phyloP scores from a whole-genome alignment of 2,797 vertebrate species.

The Dallia pectoralis region DNA sequence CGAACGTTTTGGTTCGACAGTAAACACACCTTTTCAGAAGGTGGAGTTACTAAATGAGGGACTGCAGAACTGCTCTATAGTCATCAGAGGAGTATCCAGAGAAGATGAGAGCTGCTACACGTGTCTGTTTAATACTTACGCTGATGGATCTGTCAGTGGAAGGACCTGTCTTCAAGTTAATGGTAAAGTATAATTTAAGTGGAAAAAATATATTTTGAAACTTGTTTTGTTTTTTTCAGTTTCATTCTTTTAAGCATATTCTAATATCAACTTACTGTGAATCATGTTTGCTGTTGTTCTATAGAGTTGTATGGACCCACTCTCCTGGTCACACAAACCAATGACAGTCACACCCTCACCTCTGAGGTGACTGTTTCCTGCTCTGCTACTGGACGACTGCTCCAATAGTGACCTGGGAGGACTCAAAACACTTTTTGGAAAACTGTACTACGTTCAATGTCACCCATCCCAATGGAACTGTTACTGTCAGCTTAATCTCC shows the following conservation, averaged over 20 bases:
- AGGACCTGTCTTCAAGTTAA: conserved; percentile 40
- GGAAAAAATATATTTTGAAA: too few relatives aligned
- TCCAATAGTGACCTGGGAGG: conserved; percentile 9
- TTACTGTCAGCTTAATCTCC: background rate
- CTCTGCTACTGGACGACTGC: conserved; percentile 18
- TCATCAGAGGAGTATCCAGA: conserved; percentile 17
- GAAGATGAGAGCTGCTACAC: conserved; percentile 45
- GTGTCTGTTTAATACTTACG: conserved; percentile 50
- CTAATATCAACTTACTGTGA: too few relatives aligned
- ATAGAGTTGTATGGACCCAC: conserved; percentile 12
- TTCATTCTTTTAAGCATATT: too few relatives aligned
- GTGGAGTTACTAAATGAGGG: conserved; percentile 17
- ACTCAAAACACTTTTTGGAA: background rate
- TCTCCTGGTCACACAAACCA: background rate
- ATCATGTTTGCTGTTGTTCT: background rate
- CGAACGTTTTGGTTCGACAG: accelerated
- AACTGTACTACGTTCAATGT: background rate
- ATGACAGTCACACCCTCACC: background rate
- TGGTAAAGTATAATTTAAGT: conserved; percentile 30
- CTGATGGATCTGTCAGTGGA: conserved; percentile 25
- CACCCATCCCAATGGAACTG: background rate
- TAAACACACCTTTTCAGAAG: conserved; percentile 2
- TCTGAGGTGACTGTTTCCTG: conserved; percentile 2
- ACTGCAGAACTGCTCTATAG: conserved; percentile 41
- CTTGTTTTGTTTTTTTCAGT: too few relatives aligned